phyloP scores from a whole-genome alignment of 2,113 vertebrate genomes.

The Heliornis fulica region DNA sequence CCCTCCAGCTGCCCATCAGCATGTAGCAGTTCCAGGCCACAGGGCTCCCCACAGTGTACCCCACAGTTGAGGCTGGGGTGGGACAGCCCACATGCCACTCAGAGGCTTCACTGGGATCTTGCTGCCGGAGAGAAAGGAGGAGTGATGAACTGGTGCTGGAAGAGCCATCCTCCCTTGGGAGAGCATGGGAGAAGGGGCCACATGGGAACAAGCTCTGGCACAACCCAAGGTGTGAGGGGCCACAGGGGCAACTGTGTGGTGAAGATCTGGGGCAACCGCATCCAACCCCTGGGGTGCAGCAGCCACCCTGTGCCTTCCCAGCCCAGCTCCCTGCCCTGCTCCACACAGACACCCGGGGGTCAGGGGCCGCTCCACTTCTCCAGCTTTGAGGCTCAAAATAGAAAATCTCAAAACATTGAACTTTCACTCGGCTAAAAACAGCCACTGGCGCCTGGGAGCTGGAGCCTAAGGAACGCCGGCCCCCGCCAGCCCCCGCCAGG shows the following conservation, averaged over 20 bases:
- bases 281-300: not conserved
- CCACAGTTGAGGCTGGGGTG: fast-evolving
- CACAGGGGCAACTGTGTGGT: not conserved
- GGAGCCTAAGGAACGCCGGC: not conserved
- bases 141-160: not conserved
- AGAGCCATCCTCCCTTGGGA: not conserved
- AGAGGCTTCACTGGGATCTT: not conserved
- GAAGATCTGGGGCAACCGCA: not conserved
- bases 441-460: not conserved
- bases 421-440: conserved; percentile 52
- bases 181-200: not conserved
- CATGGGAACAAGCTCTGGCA: not conserved
- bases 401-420: conserved; percentile 58
- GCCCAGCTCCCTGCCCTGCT: not conserved
- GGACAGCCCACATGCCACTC: not conserved
- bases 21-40: not conserved
- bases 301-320: conserved; percentile 56
- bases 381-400: conserved; percentile 55
- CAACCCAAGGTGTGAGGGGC: not conserved
- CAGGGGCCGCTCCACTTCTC: conserved; percentile 15
- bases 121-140: not conserved
- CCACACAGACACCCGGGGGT: not conserved
- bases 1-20: not conserved
- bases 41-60: not conserved
- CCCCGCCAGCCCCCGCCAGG: fast-evolving